Evolutionary conservation across 2,113 vertebrate genomes (phyloP).

Genomic region (Pao palembangensis): DNA sequence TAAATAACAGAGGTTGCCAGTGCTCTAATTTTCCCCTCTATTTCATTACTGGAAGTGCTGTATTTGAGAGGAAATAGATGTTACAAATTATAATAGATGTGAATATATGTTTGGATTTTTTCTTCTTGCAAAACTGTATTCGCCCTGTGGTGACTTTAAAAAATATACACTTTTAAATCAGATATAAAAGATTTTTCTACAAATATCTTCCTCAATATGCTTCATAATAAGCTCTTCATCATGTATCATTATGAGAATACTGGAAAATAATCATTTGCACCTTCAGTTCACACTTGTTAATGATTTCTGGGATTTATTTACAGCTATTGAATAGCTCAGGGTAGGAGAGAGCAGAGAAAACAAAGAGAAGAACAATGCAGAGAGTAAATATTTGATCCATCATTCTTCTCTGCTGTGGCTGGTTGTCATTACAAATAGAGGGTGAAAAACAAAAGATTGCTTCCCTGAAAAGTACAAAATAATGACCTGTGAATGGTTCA

Average conservation of each 20-base stretch:
- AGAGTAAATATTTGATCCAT: constrained; percentile 75
- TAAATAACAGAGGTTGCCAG: too few species aligned
- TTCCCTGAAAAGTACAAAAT: constrained; percentile 21
- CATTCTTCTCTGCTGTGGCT: constrained; percentile 64
- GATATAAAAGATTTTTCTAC: too few species aligned
- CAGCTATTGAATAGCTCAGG: constrained; percentile 36
- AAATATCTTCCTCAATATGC: too few species aligned
- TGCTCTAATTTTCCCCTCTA: too few species aligned
- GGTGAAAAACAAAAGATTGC: constrained; percentile 48
- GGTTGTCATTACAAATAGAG: constrained; percentile 65
- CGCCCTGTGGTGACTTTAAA: too few species aligned
- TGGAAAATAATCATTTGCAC: constrained; percentile 13
- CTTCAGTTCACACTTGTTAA: constrained; percentile 51
- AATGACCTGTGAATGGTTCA: constrained; percentile 54
- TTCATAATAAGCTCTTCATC: not conserved
- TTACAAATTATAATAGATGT: too few species aligned
- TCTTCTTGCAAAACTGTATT: too few species aligned
- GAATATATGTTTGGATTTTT: too few species aligned
- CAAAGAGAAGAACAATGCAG: constrained; percentile 66
- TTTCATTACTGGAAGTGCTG: too few species aligned
- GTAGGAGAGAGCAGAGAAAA: constrained; percentile 46
- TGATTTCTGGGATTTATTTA: constrained; percentile 55
- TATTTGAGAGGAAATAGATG: too few species aligned
- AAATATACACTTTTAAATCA: too few species aligned
- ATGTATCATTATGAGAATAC: not conserved